Percentiles rank a stretch among this genome's conserved stretches.
phyloP scores from a whole-genome alignment of 2,888 invertebrate genomes.

The Epirrhoe alternata region DNA sequence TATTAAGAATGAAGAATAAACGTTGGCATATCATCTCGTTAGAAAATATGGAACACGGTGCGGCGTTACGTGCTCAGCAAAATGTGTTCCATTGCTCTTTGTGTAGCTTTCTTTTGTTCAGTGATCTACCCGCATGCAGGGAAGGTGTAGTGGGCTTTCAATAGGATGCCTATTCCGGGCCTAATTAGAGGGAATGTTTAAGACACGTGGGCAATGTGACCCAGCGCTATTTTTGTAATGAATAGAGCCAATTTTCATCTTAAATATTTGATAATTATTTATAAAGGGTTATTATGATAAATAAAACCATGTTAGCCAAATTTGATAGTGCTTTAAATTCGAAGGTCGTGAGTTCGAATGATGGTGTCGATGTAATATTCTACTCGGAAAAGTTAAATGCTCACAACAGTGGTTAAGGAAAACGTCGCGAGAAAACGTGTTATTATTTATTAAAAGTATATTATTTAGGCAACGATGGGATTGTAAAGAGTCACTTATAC shows the following conservation, averaged over 20 bases:
- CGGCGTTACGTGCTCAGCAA: slow-evolving; percentile 66
- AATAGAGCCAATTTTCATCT: not conserved
- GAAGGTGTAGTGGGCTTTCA: slow-evolving; percentile 52
- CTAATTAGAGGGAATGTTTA: slow-evolving; percentile 52
- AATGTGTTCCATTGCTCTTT: slow-evolving; percentile 82
- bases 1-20: slow-evolving; percentile 65
- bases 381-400: too few relatives aligned
- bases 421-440: too few relatives aligned
- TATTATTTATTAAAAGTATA: too few relatives aligned
- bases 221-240: not conserved
- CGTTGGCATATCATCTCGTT: slow-evolving; percentile 78
- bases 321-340: too few relatives aligned
- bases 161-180: slow-evolving; percentile 44
- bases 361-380: too few relatives aligned
- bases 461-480: too few relatives aligned
- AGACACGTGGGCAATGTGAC: slow-evolving; percentile 19
- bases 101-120: slow-evolving; percentile 77
- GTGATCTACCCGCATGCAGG: slow-evolving; percentile 67
- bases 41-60: slow-evolving; percentile 79
- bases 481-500: too few relatives aligned
- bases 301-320: not conserved
- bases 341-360: too few relatives aligned
- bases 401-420: too few relatives aligned
- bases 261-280: not conserved
- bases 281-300: not conserved